phyloP scores from a whole-genome alignment of 2,797 vertebrate genomes.

The Leptatherina wallacei region DNA sequence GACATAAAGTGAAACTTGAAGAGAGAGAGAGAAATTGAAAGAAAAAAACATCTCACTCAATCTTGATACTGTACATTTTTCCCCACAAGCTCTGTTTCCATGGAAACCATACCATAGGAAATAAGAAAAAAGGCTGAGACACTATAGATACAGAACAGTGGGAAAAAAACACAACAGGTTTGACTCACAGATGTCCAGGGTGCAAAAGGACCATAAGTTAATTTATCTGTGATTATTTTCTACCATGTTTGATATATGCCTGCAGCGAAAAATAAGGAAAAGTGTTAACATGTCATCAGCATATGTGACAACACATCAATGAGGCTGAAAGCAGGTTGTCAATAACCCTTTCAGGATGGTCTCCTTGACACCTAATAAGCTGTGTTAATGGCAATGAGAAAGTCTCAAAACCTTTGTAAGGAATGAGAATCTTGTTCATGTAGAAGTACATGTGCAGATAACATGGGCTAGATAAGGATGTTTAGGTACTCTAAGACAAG shows the following conservation, averaged over 20 bases:
- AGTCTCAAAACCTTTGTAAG: slow-evolving; percentile 80
- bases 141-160: slow-evolving; percentile 48
- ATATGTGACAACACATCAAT: slow-evolving; percentile 73
- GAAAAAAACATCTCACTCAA: slow-evolving; percentile 67
- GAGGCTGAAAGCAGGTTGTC: slow-evolving; percentile 80
- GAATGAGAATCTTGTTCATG: slow-evolving; percentile 63
- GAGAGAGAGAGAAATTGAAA: slow-evolving; percentile 60
- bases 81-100: slow-evolving; percentile 70
- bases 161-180: slow-evolving; percentile 29
- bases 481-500: slow-evolving; percentile 35
- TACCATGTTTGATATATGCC: slow-evolving; percentile 26
- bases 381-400: slow-evolving; percentile 86
- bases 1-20: slow-evolving; percentile 36
- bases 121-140: slow-evolving; percentile 33
- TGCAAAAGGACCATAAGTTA: slow-evolving; percentile 41
- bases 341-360: slow-evolving; percentile 81
- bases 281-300: slow-evolving; percentile 44
- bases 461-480: slow-evolving; percentile 45
- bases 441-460: slow-evolving; percentile 57
- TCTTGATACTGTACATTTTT: slow-evolving; percentile 57
- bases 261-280: slow-evolving; percentile 17
- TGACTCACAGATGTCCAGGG: slow-evolving; percentile 53
- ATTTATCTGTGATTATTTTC: slow-evolving; percentile 33
- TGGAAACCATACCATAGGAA: slow-evolving; percentile 79
- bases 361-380: slow-evolving; percentile 82